phyloP scores from a whole-genome alignment of 1,140 invertebrate species.

The Notospermus geniculatus region DNA sequence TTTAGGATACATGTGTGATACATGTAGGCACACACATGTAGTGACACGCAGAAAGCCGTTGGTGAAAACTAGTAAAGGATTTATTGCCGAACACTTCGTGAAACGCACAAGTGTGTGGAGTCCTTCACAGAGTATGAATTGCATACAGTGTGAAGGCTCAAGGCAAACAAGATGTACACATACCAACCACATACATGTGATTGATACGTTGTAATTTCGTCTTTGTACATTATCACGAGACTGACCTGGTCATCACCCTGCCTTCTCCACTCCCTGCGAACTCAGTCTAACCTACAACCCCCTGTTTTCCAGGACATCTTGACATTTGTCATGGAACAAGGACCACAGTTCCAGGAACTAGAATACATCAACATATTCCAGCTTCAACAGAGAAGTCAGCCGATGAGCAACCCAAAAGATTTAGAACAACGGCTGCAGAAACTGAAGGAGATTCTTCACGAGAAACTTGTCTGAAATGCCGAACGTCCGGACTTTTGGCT shows the following conservation, averaged over 20 bases:
- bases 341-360: slow-evolving; percentile 43
- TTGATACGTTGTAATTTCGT: no score
- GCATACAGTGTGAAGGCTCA: no score
- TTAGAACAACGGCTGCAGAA: slow-evolving; percentile 7
- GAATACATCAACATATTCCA: slow-evolving; percentile 48
- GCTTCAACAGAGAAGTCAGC: slow-evolving; percentile 44
- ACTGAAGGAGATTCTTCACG: slow-evolving; percentile 11
- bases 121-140: no score
- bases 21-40: not conserved
- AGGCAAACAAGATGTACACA: not conserved
- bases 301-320: slow-evolving; percentile 74
- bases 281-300: no score
- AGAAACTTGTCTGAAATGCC: slow-evolving; percentile 16
- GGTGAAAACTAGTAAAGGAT: no score
- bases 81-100: not conserved
- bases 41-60: no score
- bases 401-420: slow-evolving; percentile 20
- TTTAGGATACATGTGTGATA: slow-evolving; percentile 10
- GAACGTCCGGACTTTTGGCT: not conserved
- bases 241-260: not conserved
- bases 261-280: no score
- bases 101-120: not conserved
- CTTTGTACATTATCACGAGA: not conserved
- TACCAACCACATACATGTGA: not conserved
- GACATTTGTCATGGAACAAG: slow-evolving; percentile 44